Conservation (phyloP, 2,113 vertebrate species). For the Tupaia tana region DNA sequence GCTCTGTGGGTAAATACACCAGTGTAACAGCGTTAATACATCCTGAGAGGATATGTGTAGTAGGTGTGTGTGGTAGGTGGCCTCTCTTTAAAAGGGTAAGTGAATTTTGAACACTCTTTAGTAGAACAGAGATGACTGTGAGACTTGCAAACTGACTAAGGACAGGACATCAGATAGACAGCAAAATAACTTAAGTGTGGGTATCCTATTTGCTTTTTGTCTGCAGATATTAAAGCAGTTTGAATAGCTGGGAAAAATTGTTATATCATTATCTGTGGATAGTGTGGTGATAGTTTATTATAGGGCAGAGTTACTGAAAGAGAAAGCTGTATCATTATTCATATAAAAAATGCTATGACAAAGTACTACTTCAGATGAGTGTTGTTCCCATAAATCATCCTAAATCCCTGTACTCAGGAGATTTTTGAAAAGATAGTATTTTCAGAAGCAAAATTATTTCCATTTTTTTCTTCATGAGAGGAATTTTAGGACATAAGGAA, state of each 20-base stretch:
- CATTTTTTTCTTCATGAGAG: conserved; percentile 42
- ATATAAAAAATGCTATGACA: conserved; percentile 74
- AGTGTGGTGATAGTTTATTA: conserved; percentile 75
- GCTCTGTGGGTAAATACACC: neutral
- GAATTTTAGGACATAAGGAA: conserved; percentile 51
- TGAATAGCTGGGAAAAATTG: conserved; percentile 62
- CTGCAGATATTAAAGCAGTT: conserved; percentile 63
- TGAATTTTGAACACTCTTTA: neutral
- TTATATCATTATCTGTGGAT: conserved; percentile 63
- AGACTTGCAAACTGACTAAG: conserved; percentile 15
- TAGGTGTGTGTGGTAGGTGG: neutral
- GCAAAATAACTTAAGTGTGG: conserved; percentile 61
- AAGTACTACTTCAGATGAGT: conserved; percentile 60
- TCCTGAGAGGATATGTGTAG: accelerated
- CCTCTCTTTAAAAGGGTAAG: neutral
- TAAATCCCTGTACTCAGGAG: conserved; percentile 58
- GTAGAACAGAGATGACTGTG: neutral
- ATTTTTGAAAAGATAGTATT: conserved; percentile 72
- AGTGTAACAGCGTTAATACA: neutral
- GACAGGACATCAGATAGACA: conserved; percentile 58
- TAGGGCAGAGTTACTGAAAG: conserved; percentile 69
- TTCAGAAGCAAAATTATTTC: conserved; percentile 67
- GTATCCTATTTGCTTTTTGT: conserved; percentile 56
- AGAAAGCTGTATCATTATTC: conserved; percentile 76
- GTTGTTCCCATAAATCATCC: conserved; percentile 79